Percentiles rank a stretch among this genome's conserved stretches.
Conservation (phyloP, 2,113 vertebrate genomes). For the Gasterosteus nipponicus region DNA sequence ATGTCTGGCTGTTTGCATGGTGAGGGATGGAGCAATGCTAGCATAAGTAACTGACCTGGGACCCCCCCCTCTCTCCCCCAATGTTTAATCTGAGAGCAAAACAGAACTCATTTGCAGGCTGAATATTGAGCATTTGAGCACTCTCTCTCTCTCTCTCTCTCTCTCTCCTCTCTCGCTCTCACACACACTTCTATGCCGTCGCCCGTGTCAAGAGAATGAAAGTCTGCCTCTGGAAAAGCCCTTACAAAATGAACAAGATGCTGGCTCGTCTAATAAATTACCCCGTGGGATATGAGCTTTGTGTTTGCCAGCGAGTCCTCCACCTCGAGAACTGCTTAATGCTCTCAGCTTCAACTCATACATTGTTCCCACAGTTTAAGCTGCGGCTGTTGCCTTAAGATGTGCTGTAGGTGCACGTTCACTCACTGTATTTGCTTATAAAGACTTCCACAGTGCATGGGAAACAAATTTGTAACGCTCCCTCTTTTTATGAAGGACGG, state of each 20-base stretch:
- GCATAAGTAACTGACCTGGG: slow-evolving; percentile 79
- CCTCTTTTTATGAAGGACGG: background rate
- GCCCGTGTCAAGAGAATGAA: slow-evolving; percentile 65
- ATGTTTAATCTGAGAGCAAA: slow-evolving; percentile 79
- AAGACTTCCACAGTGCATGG: slow-evolving; percentile 1
- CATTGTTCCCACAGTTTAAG: slow-evolving; percentile 52
- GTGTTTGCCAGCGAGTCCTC: slow-evolving; percentile 56
- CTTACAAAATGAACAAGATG: slow-evolving; percentile 72
- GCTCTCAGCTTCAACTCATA: slow-evolving; percentile 49
- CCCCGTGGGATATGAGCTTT: slow-evolving; percentile 67
- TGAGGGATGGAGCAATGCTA: slow-evolving; percentile 72
- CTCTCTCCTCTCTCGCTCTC: slow-evolving; percentile 25
- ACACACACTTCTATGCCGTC: slow-evolving; percentile 36
- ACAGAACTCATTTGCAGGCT: slow-evolving; percentile 74
- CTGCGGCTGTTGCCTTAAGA: slow-evolving; percentile 40
- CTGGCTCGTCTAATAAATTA: slow-evolving; percentile 65
- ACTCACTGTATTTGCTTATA: slow-evolving; percentile 23
- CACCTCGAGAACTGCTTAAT: slow-evolving; percentile 65
- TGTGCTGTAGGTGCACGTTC: slow-evolving; percentile 43
- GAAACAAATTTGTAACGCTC: background rate
- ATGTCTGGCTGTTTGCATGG: slow-evolving; percentile 37
- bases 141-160: slow-evolving; percentile 21
- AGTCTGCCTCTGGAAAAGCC: slow-evolving; percentile 70
- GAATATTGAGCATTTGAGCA: slow-evolving; percentile 72
- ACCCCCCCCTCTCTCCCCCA: slow-evolving; percentile 51